Conservation (phyloP, 2,113 vertebrate genomes). For the Gadus chalcogrammus region DNA sequence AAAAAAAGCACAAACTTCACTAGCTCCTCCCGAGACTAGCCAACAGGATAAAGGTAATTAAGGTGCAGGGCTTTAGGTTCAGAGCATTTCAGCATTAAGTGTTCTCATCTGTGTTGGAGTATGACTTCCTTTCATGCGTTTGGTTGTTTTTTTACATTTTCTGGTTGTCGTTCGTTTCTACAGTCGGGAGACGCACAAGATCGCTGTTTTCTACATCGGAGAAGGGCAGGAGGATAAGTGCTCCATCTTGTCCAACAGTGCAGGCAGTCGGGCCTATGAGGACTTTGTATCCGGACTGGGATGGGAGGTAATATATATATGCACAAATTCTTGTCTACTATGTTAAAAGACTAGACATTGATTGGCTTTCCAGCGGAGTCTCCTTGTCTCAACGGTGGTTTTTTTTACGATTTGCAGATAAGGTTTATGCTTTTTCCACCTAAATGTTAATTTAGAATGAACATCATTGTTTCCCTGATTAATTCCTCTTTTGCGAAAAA, state of each 20-base stretch:
- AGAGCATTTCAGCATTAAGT: slow-evolving; percentile 2
- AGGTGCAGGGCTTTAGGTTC: slow-evolving; percentile 11
- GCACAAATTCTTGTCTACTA: neutral
- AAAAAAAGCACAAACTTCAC: slow-evolving; percentile 5
- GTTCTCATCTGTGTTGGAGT: neutral
- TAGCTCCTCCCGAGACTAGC: neutral
- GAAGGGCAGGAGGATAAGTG: slow-evolving; percentile 98
- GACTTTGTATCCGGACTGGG: slow-evolving; percentile 96
- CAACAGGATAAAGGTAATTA: neutral
- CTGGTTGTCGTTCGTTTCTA: slow-evolving; percentile 26
- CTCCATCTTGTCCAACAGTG: slow-evolving; percentile 91
- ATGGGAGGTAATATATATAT: slow-evolving; percentile 85
- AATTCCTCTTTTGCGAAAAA: no score
- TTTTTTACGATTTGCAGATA: no score
- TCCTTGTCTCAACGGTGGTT: no score
- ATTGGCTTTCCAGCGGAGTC: neutral
- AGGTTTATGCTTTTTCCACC: no score
- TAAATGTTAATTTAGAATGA: no score
- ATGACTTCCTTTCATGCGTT: neutral
- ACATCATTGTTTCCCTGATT: no score
- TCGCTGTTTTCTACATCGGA: slow-evolving; percentile 95
- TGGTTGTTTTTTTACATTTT: neutral
- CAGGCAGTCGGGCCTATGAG: slow-evolving; percentile 93
- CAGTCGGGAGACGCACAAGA: slow-evolving; percentile 97
- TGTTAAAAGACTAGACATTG: neutral